These are phyloP conservation scores for Lydus trimaculatus DNA, from an alignment of 2,888 invertebrate genomes.

Conservation along the genomic window DNA sequence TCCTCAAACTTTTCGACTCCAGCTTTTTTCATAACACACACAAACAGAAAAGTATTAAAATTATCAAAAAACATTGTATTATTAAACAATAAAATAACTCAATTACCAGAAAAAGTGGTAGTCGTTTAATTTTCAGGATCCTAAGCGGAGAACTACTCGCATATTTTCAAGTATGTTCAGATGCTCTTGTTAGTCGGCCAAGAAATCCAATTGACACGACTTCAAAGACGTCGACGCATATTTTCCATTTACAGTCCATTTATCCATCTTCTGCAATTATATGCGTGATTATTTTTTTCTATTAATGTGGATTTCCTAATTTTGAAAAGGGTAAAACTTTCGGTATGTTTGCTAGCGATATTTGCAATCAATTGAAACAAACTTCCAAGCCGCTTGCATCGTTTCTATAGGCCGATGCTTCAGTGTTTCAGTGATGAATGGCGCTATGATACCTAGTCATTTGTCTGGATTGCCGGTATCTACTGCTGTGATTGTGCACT, in stretches of 20 bases:
- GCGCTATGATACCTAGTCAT: constrained; percentile 50
- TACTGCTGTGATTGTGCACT: constrained; percentile 47
- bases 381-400: neutral
- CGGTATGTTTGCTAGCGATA: neutral
- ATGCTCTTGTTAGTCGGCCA: neutral
- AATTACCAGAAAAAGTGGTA: neutral
- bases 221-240: neutral
- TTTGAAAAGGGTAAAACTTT: too few relatives aligned
- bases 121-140: neutral
- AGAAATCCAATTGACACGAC: neutral
- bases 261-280: neutral
- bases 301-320: constrained; percentile 10
- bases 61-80: neutral
- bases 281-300: neutral
- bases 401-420: constrained; percentile 31
- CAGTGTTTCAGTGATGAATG: constrained; percentile 46
- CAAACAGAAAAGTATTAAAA: neutral
- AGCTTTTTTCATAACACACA: neutral
- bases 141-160: neutral
- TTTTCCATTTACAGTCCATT: neutral
- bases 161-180: neutral
- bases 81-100: neutral
- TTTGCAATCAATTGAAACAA: neutral
- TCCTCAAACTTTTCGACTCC: neutral
- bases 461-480: constrained; percentile 51